Evolutionary conservation across 2,797 vertebrate species (phyloP).

Genomic region (Zonotrichia albicollis): DNA sequence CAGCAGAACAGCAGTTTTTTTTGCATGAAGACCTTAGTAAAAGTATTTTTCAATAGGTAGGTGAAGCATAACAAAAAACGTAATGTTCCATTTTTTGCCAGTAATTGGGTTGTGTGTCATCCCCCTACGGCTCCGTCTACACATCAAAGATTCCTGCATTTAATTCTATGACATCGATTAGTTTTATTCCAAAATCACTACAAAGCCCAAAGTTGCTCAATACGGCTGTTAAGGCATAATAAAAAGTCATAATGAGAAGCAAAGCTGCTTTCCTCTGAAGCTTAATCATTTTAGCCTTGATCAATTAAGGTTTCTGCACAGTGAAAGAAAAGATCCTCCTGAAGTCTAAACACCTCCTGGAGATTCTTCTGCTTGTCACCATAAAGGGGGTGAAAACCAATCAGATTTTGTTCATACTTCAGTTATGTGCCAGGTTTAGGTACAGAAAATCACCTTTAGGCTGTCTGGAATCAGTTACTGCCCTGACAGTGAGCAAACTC

Average conservation of each 20-base stretch:
- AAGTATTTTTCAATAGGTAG: neutral
- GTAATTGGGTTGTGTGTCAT: neutral
- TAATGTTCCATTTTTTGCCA: neutral
- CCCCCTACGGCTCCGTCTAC: neutral
- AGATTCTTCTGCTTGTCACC: neutral
- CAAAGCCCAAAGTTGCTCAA: neutral
- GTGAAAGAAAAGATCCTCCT: neutral
- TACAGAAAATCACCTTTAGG: neutral
- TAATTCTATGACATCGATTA: neutral
- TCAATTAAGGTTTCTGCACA: neutral
- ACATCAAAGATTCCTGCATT: neutral
- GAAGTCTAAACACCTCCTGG: neutral
- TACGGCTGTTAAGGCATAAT: neutral
- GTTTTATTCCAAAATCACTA: constrained; percentile 19
- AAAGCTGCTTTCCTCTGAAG: neutral
- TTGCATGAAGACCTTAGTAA: neutral
- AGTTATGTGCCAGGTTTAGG: neutral
- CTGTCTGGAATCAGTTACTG: neutral
- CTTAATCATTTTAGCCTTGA: neutral
- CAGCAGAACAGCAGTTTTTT: neutral
- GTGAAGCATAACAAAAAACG: neutral
- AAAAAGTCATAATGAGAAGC: neutral
- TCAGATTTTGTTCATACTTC: neutral
- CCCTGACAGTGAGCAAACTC: neutral
- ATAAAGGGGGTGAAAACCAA: neutral